Evolutionary conservation across 2,888 invertebrate genomes (phyloP).

Genomic region (Drosophila birchii): DNA sequence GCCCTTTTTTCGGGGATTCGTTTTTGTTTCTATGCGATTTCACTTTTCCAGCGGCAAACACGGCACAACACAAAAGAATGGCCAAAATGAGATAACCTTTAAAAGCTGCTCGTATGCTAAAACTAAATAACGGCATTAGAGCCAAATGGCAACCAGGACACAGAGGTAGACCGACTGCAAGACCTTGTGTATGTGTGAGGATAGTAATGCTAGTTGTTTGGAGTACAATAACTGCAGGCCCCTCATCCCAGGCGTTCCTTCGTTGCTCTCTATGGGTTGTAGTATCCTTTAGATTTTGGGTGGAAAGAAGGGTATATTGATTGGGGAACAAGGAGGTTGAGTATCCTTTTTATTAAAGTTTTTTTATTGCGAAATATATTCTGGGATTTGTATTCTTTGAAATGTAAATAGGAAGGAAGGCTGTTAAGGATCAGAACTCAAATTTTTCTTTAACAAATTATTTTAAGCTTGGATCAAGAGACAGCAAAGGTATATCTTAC

Average conservation of each 20-base stretch:
- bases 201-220: slow-evolving; percentile 66
- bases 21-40: slow-evolving; percentile 32
- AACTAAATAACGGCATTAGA: slow-evolving; percentile 72
- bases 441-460: not conserved
- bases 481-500: not conserved
- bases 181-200: slow-evolving; percentile 37
- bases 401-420: not conserved
- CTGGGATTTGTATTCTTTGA: not conserved
- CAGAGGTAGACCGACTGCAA: slow-evolving; percentile 25
- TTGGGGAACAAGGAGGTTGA: not conserved
- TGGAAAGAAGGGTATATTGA: not conserved
- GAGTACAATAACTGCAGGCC: slow-evolving; percentile 53
- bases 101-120: slow-evolving; percentile 72
- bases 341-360: not conserved
- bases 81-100: slow-evolving; percentile 71
- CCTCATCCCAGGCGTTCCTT: not conserved
- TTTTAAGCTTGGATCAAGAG: not conserved
- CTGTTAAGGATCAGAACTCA: not conserved
- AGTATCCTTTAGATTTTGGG: not conserved
- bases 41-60: slow-evolving; percentile 30
- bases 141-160: slow-evolving; percentile 49
- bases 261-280: slow-evolving; percentile 3
- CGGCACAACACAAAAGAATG: slow-evolving; percentile 49
- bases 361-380: not conserved
- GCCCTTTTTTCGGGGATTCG: slow-evolving; percentile 16